phyloP scores from a whole-genome alignment of 2,113 vertebrate species.

The Ochotona princeps region DNA sequence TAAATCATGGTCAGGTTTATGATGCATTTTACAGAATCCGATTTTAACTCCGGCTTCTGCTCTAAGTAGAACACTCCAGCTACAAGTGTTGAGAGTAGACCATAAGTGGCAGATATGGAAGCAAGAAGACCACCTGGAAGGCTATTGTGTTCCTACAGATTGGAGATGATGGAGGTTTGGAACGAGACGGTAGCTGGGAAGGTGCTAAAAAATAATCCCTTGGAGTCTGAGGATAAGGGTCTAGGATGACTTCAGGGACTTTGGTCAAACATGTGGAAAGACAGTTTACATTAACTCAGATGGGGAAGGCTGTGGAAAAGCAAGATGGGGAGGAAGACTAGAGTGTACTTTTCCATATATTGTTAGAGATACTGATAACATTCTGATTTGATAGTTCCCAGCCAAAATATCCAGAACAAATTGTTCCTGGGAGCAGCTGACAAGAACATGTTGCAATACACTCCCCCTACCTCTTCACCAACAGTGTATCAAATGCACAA shows the following conservation, averaged over 20 bases:
- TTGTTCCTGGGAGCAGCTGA: background rate
- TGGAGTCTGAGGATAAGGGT: background rate
- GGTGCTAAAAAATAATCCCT: background rate
- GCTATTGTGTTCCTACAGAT: background rate
- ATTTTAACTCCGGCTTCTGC: constrained; percentile 7
- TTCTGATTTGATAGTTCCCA: background rate
- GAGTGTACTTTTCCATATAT: background rate
- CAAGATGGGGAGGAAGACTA: background rate
- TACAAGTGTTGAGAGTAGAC: background rate
- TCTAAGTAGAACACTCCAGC: background rate
- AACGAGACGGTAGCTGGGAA: background rate
- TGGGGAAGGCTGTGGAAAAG: background rate
- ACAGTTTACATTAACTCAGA: background rate
- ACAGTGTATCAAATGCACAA: background rate
- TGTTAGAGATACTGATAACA: background rate
- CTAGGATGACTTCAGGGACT: background rate
- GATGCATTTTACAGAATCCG: background rate
- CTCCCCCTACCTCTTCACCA: background rate
- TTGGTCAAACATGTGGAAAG: background rate
- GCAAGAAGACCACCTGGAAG: background rate
- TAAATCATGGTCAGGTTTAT: background rate
- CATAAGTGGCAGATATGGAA: background rate
- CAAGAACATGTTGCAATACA: background rate
- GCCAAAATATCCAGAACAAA: background rate
- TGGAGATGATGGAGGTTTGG: background rate